Evolutionary conservation across 1,140 invertebrate species (phyloP), one percentile per base, ranked within the genome.

Genomic region (Drosophila littoralis): DNA sequence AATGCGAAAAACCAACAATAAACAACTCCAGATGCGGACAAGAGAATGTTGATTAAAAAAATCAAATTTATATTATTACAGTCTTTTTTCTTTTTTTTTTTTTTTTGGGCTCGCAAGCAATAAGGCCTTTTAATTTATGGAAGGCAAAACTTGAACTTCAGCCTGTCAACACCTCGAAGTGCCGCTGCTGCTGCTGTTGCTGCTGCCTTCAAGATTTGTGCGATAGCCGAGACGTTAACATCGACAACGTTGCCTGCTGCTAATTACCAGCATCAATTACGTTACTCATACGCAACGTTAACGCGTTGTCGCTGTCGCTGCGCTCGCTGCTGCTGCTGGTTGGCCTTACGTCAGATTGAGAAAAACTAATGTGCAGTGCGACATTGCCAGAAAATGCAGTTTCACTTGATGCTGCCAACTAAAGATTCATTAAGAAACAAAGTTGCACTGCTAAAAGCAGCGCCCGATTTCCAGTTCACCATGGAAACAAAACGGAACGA

Each of bases 341-440:
- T 82, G 50, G 83, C 79, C 83, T 86, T 72, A 86, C 75, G 65
- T 70, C 67, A 66, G 60, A 76, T 68, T 58, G 71, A 79, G 82
- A 79, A 81, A 85, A 86, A 70, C 81, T 84, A 86, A 86, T 74
- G 74, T 63, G 59, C 61, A 36, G 13, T 55, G 73, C 83, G 84
- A 83, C 84, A 89, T 89, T 83, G 83, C 81, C 88, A 88, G 83
- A 88, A 88, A 88, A 88, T 88, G 84, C 84, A 75, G 84, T 88
- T 88, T 65, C 84, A 88, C 84, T 89, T 89, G 84, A 75, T 88
- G 84, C 74, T 81, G 77, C 79, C 84, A 88, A 88, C 84, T 89
- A 83, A 78, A 88, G 84, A 84, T 80, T 65, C 70, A 63, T 65
- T 42, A 54, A 65, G 60, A 66, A 65, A n/a, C 60, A 36, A 17